Evolutionary conservation across 2,797 vertebrate species (phyloP), one percentile per base, ranked within the genome.

Genomic region (Emys orbicularis): DNA sequence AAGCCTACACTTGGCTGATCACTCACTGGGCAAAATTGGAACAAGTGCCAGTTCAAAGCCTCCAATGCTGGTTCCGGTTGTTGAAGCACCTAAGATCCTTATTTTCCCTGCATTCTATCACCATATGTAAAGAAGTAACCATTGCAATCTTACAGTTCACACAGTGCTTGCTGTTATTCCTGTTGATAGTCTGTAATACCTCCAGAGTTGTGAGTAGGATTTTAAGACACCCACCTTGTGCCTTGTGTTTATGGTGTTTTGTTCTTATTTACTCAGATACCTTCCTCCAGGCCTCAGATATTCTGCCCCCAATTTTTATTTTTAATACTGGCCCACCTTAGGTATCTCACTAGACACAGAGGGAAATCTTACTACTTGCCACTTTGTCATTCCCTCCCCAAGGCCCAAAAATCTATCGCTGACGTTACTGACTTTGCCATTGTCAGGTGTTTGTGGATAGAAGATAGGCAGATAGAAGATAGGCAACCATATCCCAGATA

Each of bases 391-490:
- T 81, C 53, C 44, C 92, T 96, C 79, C 86, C 54, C 52, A 94
- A 56, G 53, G 82, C 52, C 59, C 82, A 34, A 92, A 92, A 93
- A 92, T 88, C 88, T 90, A 34, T 76, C 90, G 77, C 83, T 87
- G 56, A 83, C 89, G 90, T 95, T 95, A 95, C 91, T 79, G 23
- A 47, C 74, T 83, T 92, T 93, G 92, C 94, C 10, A 93, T 97
- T 96, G 96, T 83, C 79, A 77, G 34, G 53, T 92, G 88, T 90
- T 85, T 81, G 88, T 83, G 86, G 94, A 86, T 92, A 95, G 90
- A 96, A 95, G 81, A 91, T 96, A 94, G 54, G 89, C 95, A 93
- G 44, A 86, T 92, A 95, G 90, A 96, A 95, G 81, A 91, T 96
- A 94, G 54, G 89, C 95, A 93, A 93, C 87, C 94, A 90, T 94